Evolutionary conservation across 1,140 invertebrate species (phyloP), one percentile per base, ranked within the genome.

Genomic region (Diorhabda sublineata): DNA sequence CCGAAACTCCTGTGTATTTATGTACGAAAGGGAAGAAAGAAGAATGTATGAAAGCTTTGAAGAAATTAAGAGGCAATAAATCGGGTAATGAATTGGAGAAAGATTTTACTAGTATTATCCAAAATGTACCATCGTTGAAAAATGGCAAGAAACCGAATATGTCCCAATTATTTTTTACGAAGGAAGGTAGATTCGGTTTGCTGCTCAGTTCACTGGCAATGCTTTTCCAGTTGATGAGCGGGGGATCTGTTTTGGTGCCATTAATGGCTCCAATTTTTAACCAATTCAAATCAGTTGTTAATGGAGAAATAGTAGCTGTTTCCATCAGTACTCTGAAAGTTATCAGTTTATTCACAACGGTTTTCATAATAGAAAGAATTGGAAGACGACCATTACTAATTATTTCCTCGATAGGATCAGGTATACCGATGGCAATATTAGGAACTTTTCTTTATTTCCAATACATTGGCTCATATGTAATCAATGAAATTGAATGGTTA

Each of bases 1-100:
- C 94, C 0, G 94, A 97, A 77, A 91, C 91, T 42, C 94, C 94
- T 0, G 89, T 88, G 63, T 92, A 86, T 69, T 82, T 90, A 52
- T 79, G 92, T 0, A 80, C 82, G 5, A 86, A 86, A 75, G 83
- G 82, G 11, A 83, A 86, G 26, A 84, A 84, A 47, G 79, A 85
- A 3, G 86, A 88, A 3, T 92, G 92, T 0, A 77, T 86, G 0
- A 76, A 83, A 3, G 82, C 89, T 4, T 79, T 96, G 68, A 82
- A 84, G 64, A 89, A 85, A 71, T 81, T 96, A 1, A 83, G 92
- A 3, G 87, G 89, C 2, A 68, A 84, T 84, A 73, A 85, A 82
- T 41, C 59, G 43, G 3, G 8, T 7, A 75, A 83, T 2, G 86
- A 83, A 1, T 88, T 91, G 0, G 84, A 88, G 66, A 82, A 84